Conservation (phyloP, 1,140 invertebrate species). For the Camponotus floridanus region DNA sequence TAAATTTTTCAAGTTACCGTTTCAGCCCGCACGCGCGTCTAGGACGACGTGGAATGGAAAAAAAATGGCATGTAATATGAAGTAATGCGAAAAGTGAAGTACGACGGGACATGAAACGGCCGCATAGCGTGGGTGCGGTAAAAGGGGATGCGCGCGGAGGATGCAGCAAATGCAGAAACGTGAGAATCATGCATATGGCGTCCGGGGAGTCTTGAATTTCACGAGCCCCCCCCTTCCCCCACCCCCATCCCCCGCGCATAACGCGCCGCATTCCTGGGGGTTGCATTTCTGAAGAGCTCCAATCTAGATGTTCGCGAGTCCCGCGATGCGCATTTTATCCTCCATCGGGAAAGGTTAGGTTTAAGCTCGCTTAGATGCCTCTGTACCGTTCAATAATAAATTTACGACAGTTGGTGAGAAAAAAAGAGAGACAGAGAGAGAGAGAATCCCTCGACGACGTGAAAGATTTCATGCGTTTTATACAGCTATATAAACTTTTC, state of each 20-base stretch:
- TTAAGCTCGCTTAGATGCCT: background rate
- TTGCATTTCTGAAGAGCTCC: constrained; percentile 52
- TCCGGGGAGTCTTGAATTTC: constrained; percentile 59
- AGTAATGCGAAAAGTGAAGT: constrained; percentile 4
- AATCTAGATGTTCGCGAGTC: constrained; percentile 44
- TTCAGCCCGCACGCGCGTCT: background rate
- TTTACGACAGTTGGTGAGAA: background rate
- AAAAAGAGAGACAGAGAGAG: background rate
- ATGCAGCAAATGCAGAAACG: constrained; percentile 32
- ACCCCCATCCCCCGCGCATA: background rate
- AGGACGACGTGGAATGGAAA: background rate
- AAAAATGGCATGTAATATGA: background rate
- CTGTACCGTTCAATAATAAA: constrained; percentile 38
- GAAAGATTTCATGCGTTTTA: constrained; percentile 13
- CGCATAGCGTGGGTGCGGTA: background rate
- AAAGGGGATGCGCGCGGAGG: background rate
- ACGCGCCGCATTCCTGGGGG: constrained; percentile 38
- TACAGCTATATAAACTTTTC: no score
- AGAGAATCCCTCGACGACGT: background rate
- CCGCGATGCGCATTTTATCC: constrained; percentile 43
- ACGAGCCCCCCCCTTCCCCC: background rate
- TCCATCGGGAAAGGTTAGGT: constrained; percentile 25
- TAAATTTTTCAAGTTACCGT: background rate
- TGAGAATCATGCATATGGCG: constrained; percentile 54
- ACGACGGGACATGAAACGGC: background rate